Conservation (phyloP, 2,113 vertebrate genomes). For the Marmota flaviventris region DNA sequence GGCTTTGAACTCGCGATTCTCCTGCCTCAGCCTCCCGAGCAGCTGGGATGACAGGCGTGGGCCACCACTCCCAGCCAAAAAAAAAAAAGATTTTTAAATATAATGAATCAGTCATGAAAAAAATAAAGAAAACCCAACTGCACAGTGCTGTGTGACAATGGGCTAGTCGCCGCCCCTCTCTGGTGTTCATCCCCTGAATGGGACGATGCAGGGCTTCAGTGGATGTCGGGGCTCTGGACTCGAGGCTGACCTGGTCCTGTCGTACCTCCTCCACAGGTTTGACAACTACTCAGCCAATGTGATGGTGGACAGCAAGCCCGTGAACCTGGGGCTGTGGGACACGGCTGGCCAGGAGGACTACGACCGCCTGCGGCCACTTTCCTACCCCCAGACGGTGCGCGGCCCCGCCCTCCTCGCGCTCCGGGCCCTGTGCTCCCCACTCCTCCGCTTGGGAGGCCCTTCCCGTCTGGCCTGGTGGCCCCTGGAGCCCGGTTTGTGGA, state of each 20-base stretch:
- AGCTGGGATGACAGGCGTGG: too few species aligned
- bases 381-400: constrained; percentile 91
- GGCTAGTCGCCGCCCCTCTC: background rate
- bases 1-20: too few species aligned
- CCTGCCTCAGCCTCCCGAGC: too few species aligned
- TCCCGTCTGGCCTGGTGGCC: background rate
- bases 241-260: background rate
- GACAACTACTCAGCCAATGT: constrained; percentile 93
- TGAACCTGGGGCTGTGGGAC: constrained; percentile 93
- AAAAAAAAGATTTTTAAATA: background rate
- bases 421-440: background rate
- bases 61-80: too few species aligned
- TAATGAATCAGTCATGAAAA: background rate
- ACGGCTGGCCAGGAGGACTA: constrained; percentile 96
- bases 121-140: background rate
- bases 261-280: constrained; percentile 84
- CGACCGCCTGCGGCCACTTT: constrained; percentile 92
- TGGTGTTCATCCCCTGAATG: background rate
- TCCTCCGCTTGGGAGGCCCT: background rate
- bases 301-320: constrained; percentile 94
- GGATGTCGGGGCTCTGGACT: background rate
- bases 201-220: fast-evolving
- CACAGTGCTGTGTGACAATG: background rate
- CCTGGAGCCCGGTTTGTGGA: background rate
- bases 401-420: background rate